These are phyloP conservation scores for Leucophenga varia DNA, from an alignment of 1,140 invertebrate species.

Conservation along the genomic window DNA sequence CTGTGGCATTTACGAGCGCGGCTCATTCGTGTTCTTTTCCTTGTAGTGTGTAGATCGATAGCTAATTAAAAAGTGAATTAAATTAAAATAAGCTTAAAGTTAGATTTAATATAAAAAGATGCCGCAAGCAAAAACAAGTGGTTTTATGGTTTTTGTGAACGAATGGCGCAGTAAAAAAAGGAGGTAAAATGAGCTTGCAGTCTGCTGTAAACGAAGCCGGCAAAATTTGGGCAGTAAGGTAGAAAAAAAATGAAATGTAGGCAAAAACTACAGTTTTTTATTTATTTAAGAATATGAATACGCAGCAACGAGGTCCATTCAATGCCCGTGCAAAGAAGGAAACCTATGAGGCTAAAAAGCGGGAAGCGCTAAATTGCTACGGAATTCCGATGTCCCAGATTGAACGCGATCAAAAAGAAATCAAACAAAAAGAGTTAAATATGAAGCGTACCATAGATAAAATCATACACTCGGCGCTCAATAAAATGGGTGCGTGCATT, in stretches of 20 bases:
- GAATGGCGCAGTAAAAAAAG: constrained; percentile 9
- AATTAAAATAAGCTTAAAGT: not conserved
- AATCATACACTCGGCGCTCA: too few relatives aligned
- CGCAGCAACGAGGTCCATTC: constrained; percentile 27
- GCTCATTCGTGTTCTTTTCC: too few relatives aligned
- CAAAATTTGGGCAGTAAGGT: constrained; percentile 15
- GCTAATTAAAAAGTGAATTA: too few relatives aligned
- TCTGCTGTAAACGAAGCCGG: constrained; percentile 9
- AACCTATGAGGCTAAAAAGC: not conserved
- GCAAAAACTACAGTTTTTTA: not conserved
- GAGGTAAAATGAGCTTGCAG: not conserved
- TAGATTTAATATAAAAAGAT: too few relatives aligned
- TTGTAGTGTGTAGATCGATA: too few relatives aligned
- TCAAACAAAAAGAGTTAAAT: not conserved
- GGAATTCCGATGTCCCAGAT: constrained; percentile 20
- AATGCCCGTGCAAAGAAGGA: constrained; percentile 17
- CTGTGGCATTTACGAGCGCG: too few relatives aligned
- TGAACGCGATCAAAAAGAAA: constrained; percentile 16
- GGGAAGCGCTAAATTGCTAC: constrained; percentile 21
- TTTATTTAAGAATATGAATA: constrained; percentile 20
- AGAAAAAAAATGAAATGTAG: not conserved
- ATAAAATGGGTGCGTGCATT: too few relatives aligned
- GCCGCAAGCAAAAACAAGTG: constrained; percentile 16
- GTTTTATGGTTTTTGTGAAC: constrained; percentile 17
- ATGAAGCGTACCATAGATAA: constrained; percentile 39